phyloP scores from a whole-genome alignment of 2,888 invertebrate genomes.

The Ormyrus labotus region DNA sequence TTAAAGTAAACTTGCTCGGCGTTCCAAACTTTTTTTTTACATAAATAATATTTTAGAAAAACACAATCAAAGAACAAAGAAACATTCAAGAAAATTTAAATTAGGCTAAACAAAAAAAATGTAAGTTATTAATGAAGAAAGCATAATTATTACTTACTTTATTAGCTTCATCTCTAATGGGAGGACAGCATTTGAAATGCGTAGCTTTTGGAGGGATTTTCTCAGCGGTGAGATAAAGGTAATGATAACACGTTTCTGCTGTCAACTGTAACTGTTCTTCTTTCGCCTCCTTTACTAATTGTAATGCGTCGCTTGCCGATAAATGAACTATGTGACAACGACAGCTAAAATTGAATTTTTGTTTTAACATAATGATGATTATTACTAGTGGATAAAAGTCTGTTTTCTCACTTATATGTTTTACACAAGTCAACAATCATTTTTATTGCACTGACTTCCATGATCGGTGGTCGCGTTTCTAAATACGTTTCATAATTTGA shows the following conservation, averaged over 20 bases:
- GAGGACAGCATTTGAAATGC: slow-evolving; percentile 85
- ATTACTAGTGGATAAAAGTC: neutral
- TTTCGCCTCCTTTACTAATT: slow-evolving; percentile 78
- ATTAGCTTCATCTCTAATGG: slow-evolving; percentile 81
- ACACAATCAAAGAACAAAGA: too few species aligned
- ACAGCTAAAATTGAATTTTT: slow-evolving; percentile 74
- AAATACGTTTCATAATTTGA: slow-evolving; percentile 82
- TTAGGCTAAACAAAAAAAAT: too few species aligned
- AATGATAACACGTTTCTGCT: slow-evolving; percentile 86
- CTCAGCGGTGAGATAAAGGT: slow-evolving; percentile 81
- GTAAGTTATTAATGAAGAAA: too few species aligned
- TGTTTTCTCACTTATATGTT: slow-evolving; percentile 77
- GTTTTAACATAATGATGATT: neutral
- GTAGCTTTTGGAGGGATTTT: slow-evolving; percentile 81
- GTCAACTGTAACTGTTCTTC: slow-evolving; percentile 79
- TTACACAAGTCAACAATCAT: slow-evolving; percentile 79
- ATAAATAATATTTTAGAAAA: too few species aligned
- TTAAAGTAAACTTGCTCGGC: too few species aligned
- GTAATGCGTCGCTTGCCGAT: slow-evolving; percentile 80
- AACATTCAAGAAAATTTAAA: too few species aligned
- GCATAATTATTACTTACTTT: slow-evolving; percentile 73
- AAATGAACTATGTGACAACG: slow-evolving; percentile 84
- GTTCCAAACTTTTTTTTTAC: too few species aligned
- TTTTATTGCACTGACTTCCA: slow-evolving; percentile 83
- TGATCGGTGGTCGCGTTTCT: slow-evolving; percentile 80